phyloP scores from a whole-genome alignment of 2,113 vertebrate species.

The Sigmodon hispidus region DNA sequence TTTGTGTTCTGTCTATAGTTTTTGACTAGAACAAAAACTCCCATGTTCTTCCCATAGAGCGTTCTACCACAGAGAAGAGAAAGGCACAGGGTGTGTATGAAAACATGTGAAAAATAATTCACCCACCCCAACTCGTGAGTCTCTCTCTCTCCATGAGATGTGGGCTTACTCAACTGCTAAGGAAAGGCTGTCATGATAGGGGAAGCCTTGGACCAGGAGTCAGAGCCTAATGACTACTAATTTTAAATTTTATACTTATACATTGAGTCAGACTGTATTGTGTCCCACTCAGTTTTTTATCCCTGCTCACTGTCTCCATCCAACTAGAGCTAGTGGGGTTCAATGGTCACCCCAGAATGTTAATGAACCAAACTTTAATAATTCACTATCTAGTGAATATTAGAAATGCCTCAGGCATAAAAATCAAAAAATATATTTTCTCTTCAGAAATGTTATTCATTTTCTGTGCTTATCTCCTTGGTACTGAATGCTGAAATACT shows the following conservation, averaged over 20 bases:
- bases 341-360: background rate
- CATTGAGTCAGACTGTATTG: background rate
- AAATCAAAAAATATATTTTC: background rate
- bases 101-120: conserved; percentile 52
- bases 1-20: conserved; percentile 80
- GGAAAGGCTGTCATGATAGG: background rate
- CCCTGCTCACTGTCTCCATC: background rate
- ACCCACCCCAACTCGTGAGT: background rate
- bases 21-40: conserved; percentile 76
- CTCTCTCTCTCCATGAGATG: background rate
- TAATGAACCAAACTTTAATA: conserved; percentile 17
- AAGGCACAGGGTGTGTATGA: conserved; percentile 6
- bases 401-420: background rate
- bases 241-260: background rate
- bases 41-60: conserved; percentile 73
- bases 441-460: conserved; percentile 9
- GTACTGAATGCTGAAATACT: background rate
- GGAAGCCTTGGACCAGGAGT: background rate
- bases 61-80: conserved; percentile 68
- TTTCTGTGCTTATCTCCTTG: background rate
- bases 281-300: conserved; percentile 2
- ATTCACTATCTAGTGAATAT: too few relatives aligned
- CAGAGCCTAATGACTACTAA: background rate
- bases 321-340: background rate
- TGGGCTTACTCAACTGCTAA: background rate